Conservation (phyloP, 1,140 invertebrate species). For the Chironomus striatipennis region DNA sequence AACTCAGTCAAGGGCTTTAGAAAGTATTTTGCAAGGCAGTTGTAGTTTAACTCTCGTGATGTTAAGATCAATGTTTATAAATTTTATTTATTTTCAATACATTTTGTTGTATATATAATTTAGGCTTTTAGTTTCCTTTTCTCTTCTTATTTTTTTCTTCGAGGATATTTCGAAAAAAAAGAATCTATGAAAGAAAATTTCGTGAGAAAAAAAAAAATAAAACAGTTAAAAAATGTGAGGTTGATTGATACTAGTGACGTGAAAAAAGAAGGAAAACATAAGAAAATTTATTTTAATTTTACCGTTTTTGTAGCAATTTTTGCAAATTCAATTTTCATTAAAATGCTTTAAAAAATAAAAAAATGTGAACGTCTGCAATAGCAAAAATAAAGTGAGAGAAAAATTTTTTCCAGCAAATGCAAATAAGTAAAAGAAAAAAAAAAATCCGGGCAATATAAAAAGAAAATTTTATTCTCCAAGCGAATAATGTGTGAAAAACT, state of each 20-base stretch:
- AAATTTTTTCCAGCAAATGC: not conserved
- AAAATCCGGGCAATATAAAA: not conserved
- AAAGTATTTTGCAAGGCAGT: not conserved
- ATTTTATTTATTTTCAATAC: conserved; percentile 23
- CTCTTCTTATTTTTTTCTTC: not conserved
- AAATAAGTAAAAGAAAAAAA: not conserved
- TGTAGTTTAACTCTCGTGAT: conserved; percentile 18
- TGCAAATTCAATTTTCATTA: no score
- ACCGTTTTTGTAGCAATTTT: not conserved
- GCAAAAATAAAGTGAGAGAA: not conserved
- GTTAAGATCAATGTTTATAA: conserved; percentile 22
- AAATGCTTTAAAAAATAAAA: no score
- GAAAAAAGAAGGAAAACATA: not conserved
- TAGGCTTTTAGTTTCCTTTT: conserved; percentile 11
- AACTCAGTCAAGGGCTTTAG: not conserved
- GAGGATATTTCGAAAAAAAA: not conserved
- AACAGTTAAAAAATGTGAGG: not conserved
- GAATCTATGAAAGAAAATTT: not conserved
- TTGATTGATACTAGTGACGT: no score
- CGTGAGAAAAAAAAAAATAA: not conserved
- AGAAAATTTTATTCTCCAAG: not conserved
- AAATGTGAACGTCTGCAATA: no score
- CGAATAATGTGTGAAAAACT: not conserved
- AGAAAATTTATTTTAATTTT: no score
- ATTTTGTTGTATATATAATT: conserved; percentile 11